Evolutionary conservation across 2,113 vertebrate species (phyloP).

Genomic region (Pluvianellus socialis): DNA sequence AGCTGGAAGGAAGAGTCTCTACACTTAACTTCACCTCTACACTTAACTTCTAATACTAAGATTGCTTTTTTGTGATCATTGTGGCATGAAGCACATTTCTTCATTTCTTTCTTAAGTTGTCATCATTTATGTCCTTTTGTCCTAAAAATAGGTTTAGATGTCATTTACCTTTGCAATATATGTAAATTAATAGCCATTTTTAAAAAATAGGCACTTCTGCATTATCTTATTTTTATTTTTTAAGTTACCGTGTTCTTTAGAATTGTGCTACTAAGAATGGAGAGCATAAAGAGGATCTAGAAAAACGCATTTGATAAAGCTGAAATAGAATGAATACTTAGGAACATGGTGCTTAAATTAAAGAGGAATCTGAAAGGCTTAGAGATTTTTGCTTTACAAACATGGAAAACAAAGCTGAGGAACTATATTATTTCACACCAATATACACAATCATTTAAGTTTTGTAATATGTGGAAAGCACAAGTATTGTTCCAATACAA

Average conservation of each 20-base stretch:
- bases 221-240: neutral
- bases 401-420: neutral
- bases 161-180: neutral
- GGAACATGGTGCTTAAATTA: neutral
- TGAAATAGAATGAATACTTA: neutral
- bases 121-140: neutral
- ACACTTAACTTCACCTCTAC: neutral
- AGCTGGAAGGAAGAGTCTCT: neutral
- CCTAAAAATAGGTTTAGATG: neutral
- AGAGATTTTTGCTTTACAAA: neutral
- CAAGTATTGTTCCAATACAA: neutral
- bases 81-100: neutral
- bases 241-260: neutral
- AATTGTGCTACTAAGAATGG: neutral
- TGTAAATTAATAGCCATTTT: neutral
- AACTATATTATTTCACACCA: neutral
- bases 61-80: neutral
- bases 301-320: neutral
- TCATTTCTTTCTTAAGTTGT: neutral
- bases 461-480: neutral
- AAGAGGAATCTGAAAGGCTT: neutral
- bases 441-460: neutral
- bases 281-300: neutral
- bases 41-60: neutral
- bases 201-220: neutral